These are phyloP conservation scores for Phaonia tiefii DNA, from an alignment of 2,888 invertebrate genomes.

Conservation along the genomic window DNA sequence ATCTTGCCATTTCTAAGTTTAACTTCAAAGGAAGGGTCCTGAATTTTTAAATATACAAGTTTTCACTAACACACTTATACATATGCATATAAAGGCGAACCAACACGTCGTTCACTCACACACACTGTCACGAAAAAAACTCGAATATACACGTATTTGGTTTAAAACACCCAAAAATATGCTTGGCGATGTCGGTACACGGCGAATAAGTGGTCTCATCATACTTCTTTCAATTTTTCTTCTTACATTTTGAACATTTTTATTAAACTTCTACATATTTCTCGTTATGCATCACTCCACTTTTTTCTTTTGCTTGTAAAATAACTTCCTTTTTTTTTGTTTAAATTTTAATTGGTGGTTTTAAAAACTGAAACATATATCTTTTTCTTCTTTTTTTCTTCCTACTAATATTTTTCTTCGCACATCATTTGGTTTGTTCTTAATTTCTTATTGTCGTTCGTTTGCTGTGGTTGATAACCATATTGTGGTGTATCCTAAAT, in stretches of 20 bases:
- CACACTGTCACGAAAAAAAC: no score
- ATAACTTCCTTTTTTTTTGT: no score
- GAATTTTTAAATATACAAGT: conserved; percentile 12
- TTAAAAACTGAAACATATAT: conserved; percentile 47
- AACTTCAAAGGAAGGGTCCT: background rate
- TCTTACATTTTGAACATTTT: background rate
- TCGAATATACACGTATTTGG: conserved; percentile 14
- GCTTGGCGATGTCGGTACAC: conserved; percentile 40
- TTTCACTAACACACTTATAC: background rate
- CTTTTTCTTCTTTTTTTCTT: conserved; percentile 45
- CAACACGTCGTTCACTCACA: conserved; percentile 22
- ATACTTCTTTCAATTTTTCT: conserved; percentile 7
- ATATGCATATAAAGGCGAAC: background rate
- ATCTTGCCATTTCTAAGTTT: background rate
- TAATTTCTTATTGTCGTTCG: conserved; percentile 57
- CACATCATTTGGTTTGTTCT: conserved; percentile 46
- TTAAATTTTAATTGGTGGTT: no score
- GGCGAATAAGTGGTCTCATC: conserved; percentile 36
- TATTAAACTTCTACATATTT: conserved; percentile 5
- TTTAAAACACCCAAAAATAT: conserved; percentile 53
- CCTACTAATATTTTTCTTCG: conserved; percentile 52
- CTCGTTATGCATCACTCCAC: conserved; percentile 21
- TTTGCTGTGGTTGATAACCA: conserved; percentile 59
- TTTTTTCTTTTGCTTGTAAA: background rate
- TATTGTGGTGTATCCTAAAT: conserved; percentile 77